Conservation (phyloP, 2,797 vertebrate genomes). For the Esox lucius region DNA sequence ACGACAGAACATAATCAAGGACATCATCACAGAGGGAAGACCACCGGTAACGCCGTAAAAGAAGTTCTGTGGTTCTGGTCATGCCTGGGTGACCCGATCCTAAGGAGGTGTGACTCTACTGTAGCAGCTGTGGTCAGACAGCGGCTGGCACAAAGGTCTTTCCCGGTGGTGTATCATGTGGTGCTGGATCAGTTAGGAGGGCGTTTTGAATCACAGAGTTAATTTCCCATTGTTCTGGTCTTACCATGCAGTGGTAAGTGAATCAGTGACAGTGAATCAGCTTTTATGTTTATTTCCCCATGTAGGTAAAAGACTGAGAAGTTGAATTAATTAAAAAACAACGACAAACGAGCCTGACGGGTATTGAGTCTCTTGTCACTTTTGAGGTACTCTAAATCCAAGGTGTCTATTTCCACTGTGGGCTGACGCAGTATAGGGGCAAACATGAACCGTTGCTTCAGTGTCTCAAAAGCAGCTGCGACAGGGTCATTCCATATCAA, state of each 20-base stretch:
- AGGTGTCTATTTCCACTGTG: too few relatives aligned
- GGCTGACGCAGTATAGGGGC: too few relatives aligned
- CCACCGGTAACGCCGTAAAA: too few relatives aligned
- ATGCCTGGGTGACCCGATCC: too few relatives aligned
- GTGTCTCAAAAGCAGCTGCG: too few relatives aligned
- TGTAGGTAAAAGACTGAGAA: neutral
- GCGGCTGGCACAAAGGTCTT: neutral
- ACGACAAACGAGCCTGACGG: neutral
- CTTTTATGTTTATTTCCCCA: neutral
- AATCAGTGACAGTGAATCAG: too few relatives aligned
- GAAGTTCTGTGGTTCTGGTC: too few relatives aligned
- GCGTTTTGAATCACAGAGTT: neutral
- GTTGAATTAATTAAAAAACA: neutral
- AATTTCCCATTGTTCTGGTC: neutral
- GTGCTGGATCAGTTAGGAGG: neutral
- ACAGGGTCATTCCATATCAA: neutral
- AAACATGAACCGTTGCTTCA: too few relatives aligned
- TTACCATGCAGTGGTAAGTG: too few relatives aligned
- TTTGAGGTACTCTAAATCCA: neutral
- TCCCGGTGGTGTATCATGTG: neutral
- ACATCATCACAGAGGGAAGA: too few relatives aligned
- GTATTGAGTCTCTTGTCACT: neutral
- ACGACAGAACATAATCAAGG: too few relatives aligned
- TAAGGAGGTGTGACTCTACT: too few relatives aligned
- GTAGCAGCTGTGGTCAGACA: neutral